These are phyloP conservation scores for Gryllus bimaculatus DNA, from an alignment of 1,140 invertebrate genomes.

Conservation along the genomic window DNA sequence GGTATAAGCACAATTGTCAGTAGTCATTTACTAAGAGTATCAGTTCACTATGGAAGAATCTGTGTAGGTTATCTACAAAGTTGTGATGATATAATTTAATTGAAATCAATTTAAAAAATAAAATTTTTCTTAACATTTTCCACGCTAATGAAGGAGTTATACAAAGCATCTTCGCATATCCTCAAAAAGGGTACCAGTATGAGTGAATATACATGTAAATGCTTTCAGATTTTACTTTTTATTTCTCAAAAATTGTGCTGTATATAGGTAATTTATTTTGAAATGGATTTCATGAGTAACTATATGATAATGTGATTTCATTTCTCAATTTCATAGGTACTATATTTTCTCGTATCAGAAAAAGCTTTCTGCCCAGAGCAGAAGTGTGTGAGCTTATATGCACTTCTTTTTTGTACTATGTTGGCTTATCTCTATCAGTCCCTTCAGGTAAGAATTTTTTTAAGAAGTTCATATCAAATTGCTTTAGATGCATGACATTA, in stretches of 20 bases:
- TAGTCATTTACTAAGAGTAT: neutral
- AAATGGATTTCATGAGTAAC: neutral
- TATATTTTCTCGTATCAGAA: constrained; percentile 30
- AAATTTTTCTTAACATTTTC: too few species aligned
- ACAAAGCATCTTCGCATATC: neutral
- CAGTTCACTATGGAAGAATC: too few species aligned
- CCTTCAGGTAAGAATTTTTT: constrained; percentile 22
- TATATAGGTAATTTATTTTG: too few species aligned
- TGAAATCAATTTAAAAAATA: too few species aligned
- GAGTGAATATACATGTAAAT: too few species aligned
- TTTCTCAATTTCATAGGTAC: constrained; percentile 23
- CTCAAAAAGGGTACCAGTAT: too few species aligned
- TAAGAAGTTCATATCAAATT: neutral
- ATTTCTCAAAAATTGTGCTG: too few species aligned
- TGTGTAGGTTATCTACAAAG: too few species aligned
- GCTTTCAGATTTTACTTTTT: too few species aligned
- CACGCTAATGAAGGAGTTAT: too few species aligned
- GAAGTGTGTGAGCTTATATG: constrained; percentile 28
- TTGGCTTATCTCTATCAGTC: constrained; percentile 28
- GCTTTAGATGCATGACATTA: neutral
- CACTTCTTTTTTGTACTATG: constrained; percentile 31
- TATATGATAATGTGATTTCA: neutral
- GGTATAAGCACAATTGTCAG: constrained; percentile 6
- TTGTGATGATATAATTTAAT: too few species aligned
- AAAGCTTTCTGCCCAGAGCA: constrained; percentile 30